Evolutionary conservation across 1,140 invertebrate genomes (phyloP), one percentile per base, ranked within the genome.

Genomic region (Drosophila eugracilis): DNA sequence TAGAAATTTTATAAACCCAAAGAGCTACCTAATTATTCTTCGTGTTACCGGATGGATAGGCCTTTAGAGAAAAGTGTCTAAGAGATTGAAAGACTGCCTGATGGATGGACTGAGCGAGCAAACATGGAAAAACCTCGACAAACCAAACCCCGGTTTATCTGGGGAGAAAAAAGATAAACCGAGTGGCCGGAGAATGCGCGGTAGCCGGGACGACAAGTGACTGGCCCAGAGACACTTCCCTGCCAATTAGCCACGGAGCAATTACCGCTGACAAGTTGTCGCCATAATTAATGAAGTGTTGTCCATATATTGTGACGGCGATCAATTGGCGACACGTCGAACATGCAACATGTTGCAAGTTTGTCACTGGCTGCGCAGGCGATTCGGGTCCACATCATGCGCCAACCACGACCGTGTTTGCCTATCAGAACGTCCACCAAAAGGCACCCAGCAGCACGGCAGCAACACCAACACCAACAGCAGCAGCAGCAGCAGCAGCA

Each of bases 141-240:
- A 73, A 52, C 69, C 71, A 67, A 67, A 67, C 52, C 41, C 14
- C 36, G 75, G 81, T 85, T 83, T 80, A 84, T 85, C 80, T 85
- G 50, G 48, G 26, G 55, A 42, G 37, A 77, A 66, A 81, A 78
- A 49, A 84, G 50, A 71, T 75, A 78, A 66, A 65, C 50, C 41
- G 21, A 70, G 50, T 54, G 24, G 39, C 50, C 54, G 50, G 45
- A 59, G 47, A 62, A 63, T 72, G 59, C 75, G 71, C 71, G 69
- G 77, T 79, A 74, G 76, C 76, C 39, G 63, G 7, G 15, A 39
- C n/a, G 45, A 39, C 55, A 47, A 65, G 60, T 62, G 60, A 36
- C 60, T 28, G 17, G 9, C 60, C 54, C 55, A 17, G 39, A 1
- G 52, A 22, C 14, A 9, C 24, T 37, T 39, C 17, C 21, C 19